phyloP scores from a whole-genome alignment of 2,888 invertebrate genomes.

The Andrena bucephala region DNA sequence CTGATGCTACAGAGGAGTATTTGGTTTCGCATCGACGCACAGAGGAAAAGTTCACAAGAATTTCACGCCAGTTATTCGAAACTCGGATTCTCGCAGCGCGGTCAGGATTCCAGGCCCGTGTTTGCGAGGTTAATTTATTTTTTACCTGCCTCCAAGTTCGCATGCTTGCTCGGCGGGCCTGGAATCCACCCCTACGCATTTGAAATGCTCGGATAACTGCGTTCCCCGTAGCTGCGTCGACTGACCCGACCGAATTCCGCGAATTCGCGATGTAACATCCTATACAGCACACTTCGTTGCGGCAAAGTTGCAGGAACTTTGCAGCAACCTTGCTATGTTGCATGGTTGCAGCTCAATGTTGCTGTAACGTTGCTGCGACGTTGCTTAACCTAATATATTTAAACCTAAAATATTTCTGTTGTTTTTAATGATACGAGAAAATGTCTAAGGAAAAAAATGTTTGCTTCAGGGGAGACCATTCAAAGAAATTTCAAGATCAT shows the following conservation, averaged over 20 bases:
- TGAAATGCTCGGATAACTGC: conserved; percentile 8
- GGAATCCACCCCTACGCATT: neutral
- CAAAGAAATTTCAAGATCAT: no score
- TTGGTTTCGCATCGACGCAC: neutral
- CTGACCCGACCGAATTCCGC: neutral
- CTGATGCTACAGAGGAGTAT: neutral
- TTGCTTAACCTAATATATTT: no score
- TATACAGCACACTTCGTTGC: no score
- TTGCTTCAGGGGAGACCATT: no score
- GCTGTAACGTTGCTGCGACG: no score
- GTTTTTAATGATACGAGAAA: no score
- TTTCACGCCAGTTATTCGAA: neutral
- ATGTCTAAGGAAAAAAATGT: no score
- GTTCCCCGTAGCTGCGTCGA: neutral
- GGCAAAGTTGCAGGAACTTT: no score
- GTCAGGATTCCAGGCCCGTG: neutral
- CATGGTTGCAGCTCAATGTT: no score
- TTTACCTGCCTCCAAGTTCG: neutral
- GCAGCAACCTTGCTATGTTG: no score
- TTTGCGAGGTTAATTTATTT: conserved; percentile 36
- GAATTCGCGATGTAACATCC: neutral
- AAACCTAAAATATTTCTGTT: no score
- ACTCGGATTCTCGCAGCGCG: neutral
- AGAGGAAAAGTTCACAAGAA: neutral
- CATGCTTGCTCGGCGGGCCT: neutral